These are phyloP conservation scores for Polymixis flavicincta DNA, from an alignment of 2,888 invertebrate genomes.

Conservation along the genomic window DNA sequence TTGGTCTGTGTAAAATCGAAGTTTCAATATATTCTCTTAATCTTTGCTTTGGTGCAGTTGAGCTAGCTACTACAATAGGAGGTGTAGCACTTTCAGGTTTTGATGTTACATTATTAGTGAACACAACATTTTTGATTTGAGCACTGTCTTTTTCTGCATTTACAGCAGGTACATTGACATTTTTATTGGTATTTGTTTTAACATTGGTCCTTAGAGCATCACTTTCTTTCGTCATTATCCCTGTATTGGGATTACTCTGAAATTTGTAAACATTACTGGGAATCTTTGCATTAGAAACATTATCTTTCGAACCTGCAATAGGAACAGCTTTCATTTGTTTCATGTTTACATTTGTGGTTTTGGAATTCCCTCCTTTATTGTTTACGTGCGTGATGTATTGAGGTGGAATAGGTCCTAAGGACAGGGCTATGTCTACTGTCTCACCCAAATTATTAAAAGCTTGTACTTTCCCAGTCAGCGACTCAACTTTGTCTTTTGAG, in stretches of 20 bases:
- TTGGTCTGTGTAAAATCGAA: constrained; percentile 7
- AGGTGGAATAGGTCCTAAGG: constrained; percentile 33
- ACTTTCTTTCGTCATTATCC: neutral
- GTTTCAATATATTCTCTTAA: constrained; percentile 13
- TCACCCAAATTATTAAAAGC: constrained; percentile 16
- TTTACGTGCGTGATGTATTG: constrained; percentile 14
- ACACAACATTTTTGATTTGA: neutral
- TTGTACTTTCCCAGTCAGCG: neutral
- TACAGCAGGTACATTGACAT: neutral
- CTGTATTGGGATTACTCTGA: constrained; percentile 40
- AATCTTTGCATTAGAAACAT: constrained; percentile 25
- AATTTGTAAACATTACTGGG: neutral
- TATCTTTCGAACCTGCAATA: constrained; percentile 14
- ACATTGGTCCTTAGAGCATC: constrained; percentile 14
- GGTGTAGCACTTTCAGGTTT: constrained; percentile 15
- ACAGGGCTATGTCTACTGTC: constrained; percentile 13
- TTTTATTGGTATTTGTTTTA: constrained; percentile 1
- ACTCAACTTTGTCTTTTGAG: constrained; percentile 26
- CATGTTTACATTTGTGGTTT: constrained; percentile 8
- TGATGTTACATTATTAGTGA: constrained; percentile 9
- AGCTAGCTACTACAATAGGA: neutral
- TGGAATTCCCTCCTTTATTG: neutral
- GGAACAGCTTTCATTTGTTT: constrained; percentile 12
- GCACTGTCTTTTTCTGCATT: neutral
- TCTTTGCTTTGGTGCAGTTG: neutral